phyloP scores from a whole-genome alignment of 2,888 invertebrate genomes.

The Amphipyra berbera region DNA sequence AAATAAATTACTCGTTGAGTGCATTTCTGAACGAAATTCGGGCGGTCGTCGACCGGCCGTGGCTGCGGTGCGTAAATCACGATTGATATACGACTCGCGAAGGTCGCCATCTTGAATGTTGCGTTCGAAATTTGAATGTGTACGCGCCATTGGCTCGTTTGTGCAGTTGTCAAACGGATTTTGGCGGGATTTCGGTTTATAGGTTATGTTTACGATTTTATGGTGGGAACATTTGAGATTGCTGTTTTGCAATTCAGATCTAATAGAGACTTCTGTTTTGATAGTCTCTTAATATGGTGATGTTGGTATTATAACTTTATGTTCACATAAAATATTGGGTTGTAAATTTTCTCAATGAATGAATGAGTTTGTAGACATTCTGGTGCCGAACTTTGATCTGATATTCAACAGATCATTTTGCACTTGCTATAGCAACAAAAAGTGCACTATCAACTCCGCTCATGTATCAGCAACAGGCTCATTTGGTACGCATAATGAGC shows the following conservation, averaged over 20 bases:
- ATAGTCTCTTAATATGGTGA: conserved; percentile 44
- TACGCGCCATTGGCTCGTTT: conserved; percentile 78
- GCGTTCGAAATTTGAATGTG: conserved; percentile 87
- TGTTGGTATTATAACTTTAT: conserved; percentile 42
- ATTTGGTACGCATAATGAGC: conserved; percentile 50
- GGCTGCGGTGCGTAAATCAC: conserved; percentile 85
- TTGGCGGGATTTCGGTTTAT: conserved; percentile 62
- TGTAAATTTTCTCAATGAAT: conserved; percentile 42
- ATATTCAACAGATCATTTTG: conserved; percentile 9
- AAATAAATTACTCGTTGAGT: conserved; percentile 88
- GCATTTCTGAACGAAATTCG: conserved; percentile 89
- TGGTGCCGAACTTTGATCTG: conserved; percentile 7
- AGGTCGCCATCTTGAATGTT: conserved; percentile 88
- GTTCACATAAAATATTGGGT: conserved; percentile 39
- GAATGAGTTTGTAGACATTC: conserved; percentile 37
- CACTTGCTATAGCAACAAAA: conserved; percentile 2
- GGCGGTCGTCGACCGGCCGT: conserved; percentile 88
- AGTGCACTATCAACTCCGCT: not conserved
- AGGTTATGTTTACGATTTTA: conserved; percentile 59
- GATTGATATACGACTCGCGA: conserved; percentile 87
- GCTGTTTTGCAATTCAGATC: conserved; percentile 58
- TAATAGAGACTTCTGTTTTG: conserved; percentile 45
- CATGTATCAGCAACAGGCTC: conserved; percentile 40
- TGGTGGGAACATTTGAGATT: conserved; percentile 46
- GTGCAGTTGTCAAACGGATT: conserved; percentile 70